phyloP scores from a whole-genome alignment of 2,113 vertebrate species.

The zebrafish (Danio rerio) region GRCz12tu NC_133186.1:41420001-41420500 shows the following conservation, averaged over 20 bases:
- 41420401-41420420: constrained; percentile 31
- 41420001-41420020: too few species aligned
- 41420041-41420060: too few species aligned
- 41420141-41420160: neutral
- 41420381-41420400: constrained; percentile 19
- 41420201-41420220: neutral
- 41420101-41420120: too few species aligned
- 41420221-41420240: neutral
- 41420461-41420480: neutral
- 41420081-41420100: too few species aligned
- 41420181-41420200: neutral
- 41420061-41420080: too few species aligned
- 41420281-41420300: neutral
- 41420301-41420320: neutral
- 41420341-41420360: constrained; percentile 6
- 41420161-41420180: neutral
- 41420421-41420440: constrained; percentile 20
- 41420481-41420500: neutral
- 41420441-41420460: neutral
- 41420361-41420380: neutral
- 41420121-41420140: neutral
- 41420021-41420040: too few species aligned
- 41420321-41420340: neutral
- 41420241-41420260: neutral
- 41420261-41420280: neutral